Conservation (phyloP, 2,888 invertebrate genomes). For the Tyria jacobaeae region DNA sequence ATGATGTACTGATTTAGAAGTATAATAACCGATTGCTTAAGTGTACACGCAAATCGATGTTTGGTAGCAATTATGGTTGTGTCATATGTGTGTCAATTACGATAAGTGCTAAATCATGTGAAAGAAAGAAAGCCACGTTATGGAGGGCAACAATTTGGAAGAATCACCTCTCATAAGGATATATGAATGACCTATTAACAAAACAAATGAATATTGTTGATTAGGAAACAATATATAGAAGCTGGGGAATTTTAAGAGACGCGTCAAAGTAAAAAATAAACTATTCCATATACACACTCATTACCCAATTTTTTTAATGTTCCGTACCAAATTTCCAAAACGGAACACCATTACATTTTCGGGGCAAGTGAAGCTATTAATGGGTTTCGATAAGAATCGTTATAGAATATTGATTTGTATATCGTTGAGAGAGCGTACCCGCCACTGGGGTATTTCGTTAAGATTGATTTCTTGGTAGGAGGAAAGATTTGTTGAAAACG, state of each 20-base stretch:
- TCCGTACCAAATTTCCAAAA: constrained; percentile 18
- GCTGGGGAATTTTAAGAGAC: background rate
- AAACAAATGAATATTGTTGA: constrained; percentile 46
- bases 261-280: background rate
- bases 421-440: background rate
- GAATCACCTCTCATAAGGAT: constrained; percentile 52
- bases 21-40: constrained; percentile 9
- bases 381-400: constrained; percentile 19
- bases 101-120: constrained; percentile 75
- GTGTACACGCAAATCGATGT: constrained; percentile 8
- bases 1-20: background rate
- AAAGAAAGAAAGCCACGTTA: constrained; percentile 57
- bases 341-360: constrained; percentile 11
- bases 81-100: constrained; percentile 61
- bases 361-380: constrained; percentile 8
- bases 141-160: constrained; percentile 57
- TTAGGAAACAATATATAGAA: constrained; percentile 24
- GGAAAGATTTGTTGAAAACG: constrained; percentile 13
- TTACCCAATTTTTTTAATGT: constrained; percentile 16
- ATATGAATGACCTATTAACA: constrained; percentile 48
- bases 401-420: constrained; percentile 16
- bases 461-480: constrained; percentile 1
- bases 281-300: constrained; percentile 2
- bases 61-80: constrained; percentile 24
- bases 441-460: background rate